Evolutionary conservation across 2,797 vertebrate genomes (phyloP).

Genomic region (Avahi laniger): DNA sequence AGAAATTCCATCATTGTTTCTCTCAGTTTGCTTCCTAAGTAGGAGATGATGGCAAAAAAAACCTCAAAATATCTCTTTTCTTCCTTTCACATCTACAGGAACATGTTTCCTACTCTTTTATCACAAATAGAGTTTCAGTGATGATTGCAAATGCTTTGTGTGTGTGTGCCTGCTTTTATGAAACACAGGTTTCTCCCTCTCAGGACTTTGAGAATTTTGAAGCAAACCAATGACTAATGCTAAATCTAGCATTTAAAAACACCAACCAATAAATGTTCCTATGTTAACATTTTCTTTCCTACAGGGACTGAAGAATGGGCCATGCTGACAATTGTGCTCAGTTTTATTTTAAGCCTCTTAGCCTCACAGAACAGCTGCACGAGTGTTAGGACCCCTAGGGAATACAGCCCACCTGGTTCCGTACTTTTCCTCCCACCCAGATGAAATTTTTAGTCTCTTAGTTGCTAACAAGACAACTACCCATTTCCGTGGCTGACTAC

Average conservation of each 20-base stretch:
- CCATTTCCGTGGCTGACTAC: background rate
- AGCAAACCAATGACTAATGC: background rate
- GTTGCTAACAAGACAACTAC: constrained; percentile 39
- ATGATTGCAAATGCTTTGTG: background rate
- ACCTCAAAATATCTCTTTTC: constrained; percentile 20
- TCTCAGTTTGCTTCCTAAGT: constrained; percentile 32
- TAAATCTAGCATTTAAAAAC: background rate
- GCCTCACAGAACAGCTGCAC: constrained; percentile 49
- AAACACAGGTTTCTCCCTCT: background rate
- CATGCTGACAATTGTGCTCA: background rate
- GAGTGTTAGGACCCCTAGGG: background rate
- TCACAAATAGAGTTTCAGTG: background rate
- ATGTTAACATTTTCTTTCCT: constrained; percentile 4
- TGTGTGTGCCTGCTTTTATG: background rate
- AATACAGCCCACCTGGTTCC: constrained; percentile 16
- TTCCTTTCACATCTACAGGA: background rate
- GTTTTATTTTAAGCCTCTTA: constrained; percentile 57
- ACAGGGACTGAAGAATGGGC: background rate
- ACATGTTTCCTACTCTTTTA: background rate
- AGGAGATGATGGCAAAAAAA: background rate
- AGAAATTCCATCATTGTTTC: constrained; percentile 3
- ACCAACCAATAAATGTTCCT: background rate
- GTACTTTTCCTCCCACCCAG: background rate
- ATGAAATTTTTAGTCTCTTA: constrained; percentile 25
- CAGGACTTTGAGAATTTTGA: background rate